A percentile compares a stretch with the other conserved stretches of the same genome.
Conservation (phyloP, 2,113 vertebrate species). For the Opisthocomus hoazin region DNA sequence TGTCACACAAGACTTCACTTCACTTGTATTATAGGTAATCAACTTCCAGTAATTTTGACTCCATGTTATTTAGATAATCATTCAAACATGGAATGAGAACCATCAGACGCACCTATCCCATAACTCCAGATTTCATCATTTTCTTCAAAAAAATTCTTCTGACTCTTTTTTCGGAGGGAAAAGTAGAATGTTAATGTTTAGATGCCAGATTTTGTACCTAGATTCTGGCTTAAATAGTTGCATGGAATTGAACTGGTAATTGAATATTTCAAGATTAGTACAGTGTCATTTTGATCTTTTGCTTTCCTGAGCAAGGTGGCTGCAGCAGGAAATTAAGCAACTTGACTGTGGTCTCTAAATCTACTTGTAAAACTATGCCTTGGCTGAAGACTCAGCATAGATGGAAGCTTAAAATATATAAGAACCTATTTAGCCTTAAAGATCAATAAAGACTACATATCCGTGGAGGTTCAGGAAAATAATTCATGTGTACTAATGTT, state of each 20-base stretch:
- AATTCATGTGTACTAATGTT: not conserved
- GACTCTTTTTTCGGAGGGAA: not conserved
- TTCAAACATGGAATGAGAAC: not conserved
- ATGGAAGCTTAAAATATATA: not conserved
- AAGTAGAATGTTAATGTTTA: not conserved
- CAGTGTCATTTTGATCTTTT: not conserved
- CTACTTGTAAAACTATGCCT: not conserved
- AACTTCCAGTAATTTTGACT: not conserved
- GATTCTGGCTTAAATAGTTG: not conserved
- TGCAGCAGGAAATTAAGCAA: not conserved
- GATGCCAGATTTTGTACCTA: not conserved
- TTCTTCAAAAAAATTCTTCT: not conserved
- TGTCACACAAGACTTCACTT: slow-evolving; percentile 4
- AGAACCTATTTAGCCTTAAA: not conserved
- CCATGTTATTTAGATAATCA: not conserved
- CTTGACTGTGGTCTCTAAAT: not conserved
- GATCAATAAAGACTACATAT: not conserved
- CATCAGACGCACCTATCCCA: not conserved
- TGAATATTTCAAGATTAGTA: not conserved
- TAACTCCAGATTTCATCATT: not conserved
- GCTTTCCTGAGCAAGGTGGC: not conserved
- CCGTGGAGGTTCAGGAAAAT: not conserved
- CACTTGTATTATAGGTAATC: not conserved
- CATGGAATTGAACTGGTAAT: not conserved
- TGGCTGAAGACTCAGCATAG: not conserved